Conservation (phyloP, 2,113 vertebrate genomes). For the Dolichallabes microphthalmus region DNA sequence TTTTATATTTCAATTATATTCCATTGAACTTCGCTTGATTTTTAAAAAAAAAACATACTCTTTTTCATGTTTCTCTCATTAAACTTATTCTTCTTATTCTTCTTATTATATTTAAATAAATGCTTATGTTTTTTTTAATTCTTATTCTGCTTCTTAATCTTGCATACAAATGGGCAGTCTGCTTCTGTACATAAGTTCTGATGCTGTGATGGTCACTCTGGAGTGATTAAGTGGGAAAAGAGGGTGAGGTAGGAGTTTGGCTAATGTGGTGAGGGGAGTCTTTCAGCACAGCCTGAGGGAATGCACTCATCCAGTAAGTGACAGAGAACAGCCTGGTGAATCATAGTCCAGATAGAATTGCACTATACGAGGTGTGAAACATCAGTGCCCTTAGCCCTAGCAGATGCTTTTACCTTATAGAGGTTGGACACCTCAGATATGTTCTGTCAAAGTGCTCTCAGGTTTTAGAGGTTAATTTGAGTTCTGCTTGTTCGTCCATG, state of each 20-base stretch:
- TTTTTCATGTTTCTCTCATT: background rate
- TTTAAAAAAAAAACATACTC: no score
- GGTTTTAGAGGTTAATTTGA: conserved; percentile 5
- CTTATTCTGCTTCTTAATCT: background rate
- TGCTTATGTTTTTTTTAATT: no score
- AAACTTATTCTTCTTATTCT: background rate
- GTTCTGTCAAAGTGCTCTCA: conserved; percentile 32
- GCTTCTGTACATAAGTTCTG: background rate
- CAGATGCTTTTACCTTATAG: conserved; percentile 63
- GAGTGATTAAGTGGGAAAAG: conserved; percentile 26
- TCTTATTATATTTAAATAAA: background rate
- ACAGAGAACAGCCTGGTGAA: conserved; percentile 58
- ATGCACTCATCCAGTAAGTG: conserved; percentile 53
- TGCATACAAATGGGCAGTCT: background rate
- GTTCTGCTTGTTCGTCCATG: background rate
- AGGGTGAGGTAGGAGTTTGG: conserved; percentile 23
- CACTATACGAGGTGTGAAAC: conserved; percentile 65
- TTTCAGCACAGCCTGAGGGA: conserved; percentile 41
- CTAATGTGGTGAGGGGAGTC: conserved; percentile 23
- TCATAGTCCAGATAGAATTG: conserved; percentile 63
- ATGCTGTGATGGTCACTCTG: background rate
- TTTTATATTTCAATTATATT: background rate
- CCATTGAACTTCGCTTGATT: no score
- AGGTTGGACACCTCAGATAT: background rate
- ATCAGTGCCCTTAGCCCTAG: conserved; percentile 54